Evolutionary conservation across 2,113 vertebrate species (phyloP).

Genomic region (Labeo catla): DNA sequence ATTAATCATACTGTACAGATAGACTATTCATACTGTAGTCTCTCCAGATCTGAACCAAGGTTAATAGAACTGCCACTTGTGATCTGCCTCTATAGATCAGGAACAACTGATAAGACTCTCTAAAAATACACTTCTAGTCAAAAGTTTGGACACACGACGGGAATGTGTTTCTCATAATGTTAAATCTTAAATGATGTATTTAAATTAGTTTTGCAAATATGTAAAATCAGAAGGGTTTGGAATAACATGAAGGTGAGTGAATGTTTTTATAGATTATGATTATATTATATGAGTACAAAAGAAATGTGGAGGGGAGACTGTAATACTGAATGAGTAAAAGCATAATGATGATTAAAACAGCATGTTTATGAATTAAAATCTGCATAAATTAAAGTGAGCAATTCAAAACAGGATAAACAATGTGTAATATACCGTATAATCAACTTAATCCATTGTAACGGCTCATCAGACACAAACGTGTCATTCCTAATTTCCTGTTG

Average conservation of each 20-base stretch:
- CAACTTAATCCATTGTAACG: background rate
- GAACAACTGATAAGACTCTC: background rate
- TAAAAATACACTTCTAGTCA: background rate
- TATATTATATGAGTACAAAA: background rate
- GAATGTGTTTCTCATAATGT: background rate
- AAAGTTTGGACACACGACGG: background rate
- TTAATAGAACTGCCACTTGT: slow-evolving; percentile 32
- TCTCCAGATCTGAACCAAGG: background rate
- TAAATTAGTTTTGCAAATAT: background rate
- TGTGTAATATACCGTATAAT: background rate
- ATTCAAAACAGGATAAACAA: slow-evolving; percentile 5
- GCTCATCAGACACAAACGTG: background rate
- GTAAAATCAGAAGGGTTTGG: background rate
- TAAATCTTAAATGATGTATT: background rate
- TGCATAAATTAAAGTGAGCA: background rate
- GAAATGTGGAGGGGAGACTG: background rate
- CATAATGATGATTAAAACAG: background rate
- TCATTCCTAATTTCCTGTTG: background rate
- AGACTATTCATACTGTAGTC: slow-evolving; percentile 20
- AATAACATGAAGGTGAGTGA: background rate
- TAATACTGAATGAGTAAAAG: background rate
- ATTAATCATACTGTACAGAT: slow-evolving; percentile 5
- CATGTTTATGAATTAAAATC: slow-evolving; percentile 10
- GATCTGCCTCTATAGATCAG: background rate
- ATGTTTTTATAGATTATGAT: background rate